A percentile compares a stretch with the other conserved stretches of the same genome.
These are phyloP conservation scores for Coranthus polyacanthus DNA, from an alignment of 2,797 vertebrate species.

Conservation along the genomic window DNA sequence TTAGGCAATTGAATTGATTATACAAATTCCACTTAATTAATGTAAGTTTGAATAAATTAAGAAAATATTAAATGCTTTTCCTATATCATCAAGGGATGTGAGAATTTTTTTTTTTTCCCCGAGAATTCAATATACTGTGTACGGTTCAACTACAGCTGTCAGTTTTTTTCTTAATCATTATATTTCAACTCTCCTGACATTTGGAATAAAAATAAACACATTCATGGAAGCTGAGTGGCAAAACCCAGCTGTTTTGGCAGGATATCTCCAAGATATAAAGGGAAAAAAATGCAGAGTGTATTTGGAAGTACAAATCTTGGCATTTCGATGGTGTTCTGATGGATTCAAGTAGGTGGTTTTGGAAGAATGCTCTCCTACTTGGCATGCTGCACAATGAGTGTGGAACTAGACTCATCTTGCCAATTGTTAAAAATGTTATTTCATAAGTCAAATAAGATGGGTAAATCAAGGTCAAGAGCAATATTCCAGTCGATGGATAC, in stretches of 20 bases:
- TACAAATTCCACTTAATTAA: conserved; percentile 82
- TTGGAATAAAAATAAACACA: conserved; percentile 80
- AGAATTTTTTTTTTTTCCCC: conserved; percentile 44
- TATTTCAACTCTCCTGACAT: conserved; percentile 80
- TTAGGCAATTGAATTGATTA: conserved; percentile 83
- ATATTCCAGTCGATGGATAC: conserved; percentile 49
- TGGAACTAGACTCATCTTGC: conserved; percentile 73
- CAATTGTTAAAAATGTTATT: conserved; percentile 79
- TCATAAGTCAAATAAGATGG: conserved; percentile 76
- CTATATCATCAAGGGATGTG: conserved; percentile 72
- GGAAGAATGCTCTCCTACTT: conserved; percentile 78
- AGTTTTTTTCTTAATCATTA: conserved; percentile 78
- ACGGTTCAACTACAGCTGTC: conserved; percentile 76
- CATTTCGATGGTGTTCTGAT: conserved; percentile 75
- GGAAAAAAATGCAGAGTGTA: conserved; percentile 60
- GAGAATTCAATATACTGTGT: conserved; percentile 64
- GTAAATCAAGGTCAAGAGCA: conserved; percentile 75
- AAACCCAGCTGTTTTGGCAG: conserved; percentile 81
- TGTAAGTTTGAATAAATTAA: conserved; percentile 82
- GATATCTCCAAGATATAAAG: conserved; percentile 66
- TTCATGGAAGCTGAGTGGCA: conserved; percentile 69
- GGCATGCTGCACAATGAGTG: conserved; percentile 77
- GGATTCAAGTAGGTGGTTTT: conserved; percentile 81
- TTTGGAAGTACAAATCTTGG: conserved; percentile 78
- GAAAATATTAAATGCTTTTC: conserved; percentile 78